These are phyloP conservation scores for Leptopterna dolabrata DNA, from an alignment of 2,888 invertebrate genomes.

Conservation along the genomic window DNA sequence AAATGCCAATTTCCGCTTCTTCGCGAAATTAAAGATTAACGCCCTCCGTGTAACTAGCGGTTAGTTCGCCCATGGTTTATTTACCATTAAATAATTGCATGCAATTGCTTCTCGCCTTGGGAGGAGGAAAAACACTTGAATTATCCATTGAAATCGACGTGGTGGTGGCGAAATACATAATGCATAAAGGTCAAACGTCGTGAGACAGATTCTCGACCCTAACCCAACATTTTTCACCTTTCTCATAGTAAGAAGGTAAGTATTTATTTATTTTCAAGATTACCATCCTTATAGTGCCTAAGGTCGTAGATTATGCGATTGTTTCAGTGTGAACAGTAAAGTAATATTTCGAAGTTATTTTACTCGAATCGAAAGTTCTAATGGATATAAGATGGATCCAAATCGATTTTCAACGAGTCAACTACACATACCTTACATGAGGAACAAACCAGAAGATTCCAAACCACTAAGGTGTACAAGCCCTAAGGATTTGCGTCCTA, in stretches of 20 bases:
- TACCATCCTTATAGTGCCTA: not conserved
- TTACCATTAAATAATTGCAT: not conserved
- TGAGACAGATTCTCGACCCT: not conserved
- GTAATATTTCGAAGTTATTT: too few relatives aligned
- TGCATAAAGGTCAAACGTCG: slow-evolving; percentile 28
- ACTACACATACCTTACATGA: too few relatives aligned
- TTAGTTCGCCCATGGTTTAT: not conserved
- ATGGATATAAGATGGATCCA: too few relatives aligned
- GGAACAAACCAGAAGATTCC: too few relatives aligned
- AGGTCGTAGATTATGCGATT: too few relatives aligned
- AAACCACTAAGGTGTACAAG: too few relatives aligned
- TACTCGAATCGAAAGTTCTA: too few relatives aligned
- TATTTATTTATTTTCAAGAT: not conserved
- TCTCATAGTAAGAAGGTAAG: too few relatives aligned
- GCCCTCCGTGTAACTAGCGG: not conserved
- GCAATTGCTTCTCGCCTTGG: not conserved
- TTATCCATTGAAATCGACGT: slow-evolving; percentile 23
- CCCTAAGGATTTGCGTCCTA: too few relatives aligned
- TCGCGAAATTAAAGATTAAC: not conserved
- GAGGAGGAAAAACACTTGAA: not conserved
- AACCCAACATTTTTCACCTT: not conserved
- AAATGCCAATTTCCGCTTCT: not conserved
- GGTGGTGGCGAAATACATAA: not conserved
- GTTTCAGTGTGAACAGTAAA: too few relatives aligned
- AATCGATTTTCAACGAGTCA: too few relatives aligned